Evolutionary conservation across 1,140 invertebrate genomes (phyloP), one percentile per base, ranked within the genome.

Genomic region (Neodiprion lecontei): DNA sequence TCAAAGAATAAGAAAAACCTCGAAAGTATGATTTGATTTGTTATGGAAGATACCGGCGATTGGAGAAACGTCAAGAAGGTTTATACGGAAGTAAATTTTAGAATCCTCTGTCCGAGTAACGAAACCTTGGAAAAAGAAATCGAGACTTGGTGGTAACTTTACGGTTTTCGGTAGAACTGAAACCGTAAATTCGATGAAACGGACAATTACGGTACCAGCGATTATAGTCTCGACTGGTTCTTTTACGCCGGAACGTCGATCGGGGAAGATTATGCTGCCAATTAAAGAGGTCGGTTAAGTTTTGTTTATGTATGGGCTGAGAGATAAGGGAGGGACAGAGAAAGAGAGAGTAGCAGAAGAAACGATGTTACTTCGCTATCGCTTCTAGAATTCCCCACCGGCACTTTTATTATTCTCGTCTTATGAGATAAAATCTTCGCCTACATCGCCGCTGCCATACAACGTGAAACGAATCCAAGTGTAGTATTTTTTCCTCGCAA

Each of bases 251-350:
- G 67, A 48, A 49, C n/a, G 66, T 70, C 69, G 73, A 69, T 50
- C 28, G 68, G 40, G 17, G 50, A 73, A 74, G 73, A 74, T 74
- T 74, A 74, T 74, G 73, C 69, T 74, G 69, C 73, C 69, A 74
- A 74, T 74, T 74, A 74, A 70, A 74, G 67, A 53, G 66, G 53
- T 61, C 53, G 53, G 53, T 17, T 17, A 61, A 7, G 4, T 61
- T 61, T 61, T 5, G 53, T 61, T 7, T 61, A 40, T 40, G 14
- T 61, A 61, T 61, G 53, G 53, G n/a, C 3, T 14, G 53, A 17
- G 3, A 71, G 70, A 71, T 71, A 71, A 47, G 48, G 47, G 48
- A 71, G 48, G 48, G 68, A 40, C 2, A 5, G 68, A n/a, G 68
- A 12, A 5, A 69, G 12, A 40, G 23, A 7, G 68, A 12, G 3